phyloP scores from a whole-genome alignment of 2,113 vertebrate genomes.

The Bambusicola thoracicus region DNA sequence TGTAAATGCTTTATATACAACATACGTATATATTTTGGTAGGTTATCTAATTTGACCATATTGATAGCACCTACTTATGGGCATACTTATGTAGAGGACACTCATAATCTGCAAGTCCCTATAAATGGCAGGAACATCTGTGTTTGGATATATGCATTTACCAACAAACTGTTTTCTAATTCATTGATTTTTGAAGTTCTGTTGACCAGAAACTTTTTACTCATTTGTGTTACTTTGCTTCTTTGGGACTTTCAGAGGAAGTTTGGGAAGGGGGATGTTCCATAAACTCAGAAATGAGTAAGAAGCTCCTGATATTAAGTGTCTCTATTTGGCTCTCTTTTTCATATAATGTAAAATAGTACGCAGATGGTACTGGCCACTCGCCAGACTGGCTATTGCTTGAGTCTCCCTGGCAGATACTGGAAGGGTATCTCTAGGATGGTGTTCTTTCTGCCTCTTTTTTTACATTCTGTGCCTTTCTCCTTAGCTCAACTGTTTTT shows the following conservation, averaged over 20 bases:
- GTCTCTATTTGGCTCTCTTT: constrained; percentile 66
- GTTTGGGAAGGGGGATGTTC: constrained; percentile 3
- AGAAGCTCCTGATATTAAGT: constrained; percentile 45
- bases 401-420: constrained; percentile 68
- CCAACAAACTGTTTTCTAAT: background rate
- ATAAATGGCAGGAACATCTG: background rate
- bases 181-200: background rate
- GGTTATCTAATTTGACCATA: background rate
- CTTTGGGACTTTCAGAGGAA: constrained; percentile 16
- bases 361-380: constrained; percentile 74
- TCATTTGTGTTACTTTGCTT: constrained; percentile 27
- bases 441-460: constrained; percentile 33
- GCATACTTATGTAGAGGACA: background rate
- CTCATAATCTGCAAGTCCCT: background rate
- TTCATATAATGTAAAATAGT: constrained; percentile 48
- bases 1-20: too few species aligned
- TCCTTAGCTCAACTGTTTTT: background rate
- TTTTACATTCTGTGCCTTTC: constrained; percentile 17
- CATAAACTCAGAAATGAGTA: constrained; percentile 51
- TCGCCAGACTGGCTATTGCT: constrained; percentile 68
- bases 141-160: background rate
- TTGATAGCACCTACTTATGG: background rate
- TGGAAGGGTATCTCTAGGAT: constrained; percentile 64
- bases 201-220: background rate
- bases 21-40: background rate